A percentile compares a stretch with the other conserved stretches of the same genome.
Conservation (phyloP, 2,113 vertebrate species). For the Boulengeromyrus knoepffleri region DNA sequence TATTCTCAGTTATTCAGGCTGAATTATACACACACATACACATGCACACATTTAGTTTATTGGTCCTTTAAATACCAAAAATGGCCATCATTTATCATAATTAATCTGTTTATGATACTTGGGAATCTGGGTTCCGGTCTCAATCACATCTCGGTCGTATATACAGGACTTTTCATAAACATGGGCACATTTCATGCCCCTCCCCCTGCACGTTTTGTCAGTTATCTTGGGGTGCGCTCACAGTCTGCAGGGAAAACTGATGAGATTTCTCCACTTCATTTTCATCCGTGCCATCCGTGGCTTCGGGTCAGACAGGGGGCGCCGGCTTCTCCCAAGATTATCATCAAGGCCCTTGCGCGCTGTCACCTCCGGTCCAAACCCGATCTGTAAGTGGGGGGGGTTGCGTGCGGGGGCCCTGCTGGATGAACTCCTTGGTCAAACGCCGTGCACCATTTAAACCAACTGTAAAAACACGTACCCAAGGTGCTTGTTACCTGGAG, state of each 20-base stretch:
- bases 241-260: slow-evolving; percentile 8
- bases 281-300: slow-evolving; percentile 18
- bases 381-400: background rate
- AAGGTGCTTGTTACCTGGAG: slow-evolving; percentile 6
- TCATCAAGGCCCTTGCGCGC: slow-evolving; percentile 21
- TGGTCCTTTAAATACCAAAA: background rate
- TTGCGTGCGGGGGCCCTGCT: background rate
- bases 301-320: background rate
- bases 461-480: slow-evolving; percentile 30
- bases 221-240: slow-evolving; percentile 8
- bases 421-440: background rate
- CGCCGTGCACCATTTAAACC: slow-evolving; percentile 16
- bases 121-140: background rate
- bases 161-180: slow-evolving; percentile 1
- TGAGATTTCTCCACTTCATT: slow-evolving; percentile 28
- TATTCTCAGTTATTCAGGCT: background rate
- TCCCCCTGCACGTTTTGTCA: background rate
- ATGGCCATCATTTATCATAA: background rate
- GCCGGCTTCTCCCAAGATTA: slow-evolving; percentile 16
- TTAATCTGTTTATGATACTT: background rate
- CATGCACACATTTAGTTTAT: background rate
- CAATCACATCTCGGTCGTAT: background rate
- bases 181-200: background rate
- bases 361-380: slow-evolving; percentile 5
- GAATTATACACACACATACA: background rate